These are phyloP conservation scores for Drosophila quinaria DNA, from an alignment of 2,888 invertebrate species.

Conservation along the genomic window DNA sequence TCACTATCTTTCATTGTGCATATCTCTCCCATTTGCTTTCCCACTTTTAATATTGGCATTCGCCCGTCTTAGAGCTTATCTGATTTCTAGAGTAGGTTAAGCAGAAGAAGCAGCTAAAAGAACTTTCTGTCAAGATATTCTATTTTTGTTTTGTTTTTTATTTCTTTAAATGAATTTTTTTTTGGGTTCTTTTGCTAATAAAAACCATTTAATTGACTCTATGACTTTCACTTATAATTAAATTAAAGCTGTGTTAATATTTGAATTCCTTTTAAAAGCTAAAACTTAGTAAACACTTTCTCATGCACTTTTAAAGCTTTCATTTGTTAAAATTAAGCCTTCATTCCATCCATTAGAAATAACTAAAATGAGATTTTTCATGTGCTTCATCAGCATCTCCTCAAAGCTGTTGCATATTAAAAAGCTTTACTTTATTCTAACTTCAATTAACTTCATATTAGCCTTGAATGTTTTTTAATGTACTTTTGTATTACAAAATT, in stretches of 20 bases:
- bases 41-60: slow-evolving; percentile 43
- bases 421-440: neutral
- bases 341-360: neutral
- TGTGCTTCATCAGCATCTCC: neutral
- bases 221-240: neutral
- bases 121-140: slow-evolving; percentile 8
- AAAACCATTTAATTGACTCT: neutral
- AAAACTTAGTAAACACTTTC: too few species aligned
- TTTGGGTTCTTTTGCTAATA: neutral
- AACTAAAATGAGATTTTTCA: neutral
- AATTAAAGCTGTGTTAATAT: neutral
- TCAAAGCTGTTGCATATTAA: neutral
- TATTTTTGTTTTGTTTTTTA: neutral
- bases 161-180: neutral
- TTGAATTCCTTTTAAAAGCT: neutral
- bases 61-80: slow-evolving; percentile 29
- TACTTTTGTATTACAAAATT: too few species aligned
- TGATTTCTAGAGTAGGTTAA: slow-evolving; percentile 12
- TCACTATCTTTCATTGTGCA: slow-evolving; percentile 14
- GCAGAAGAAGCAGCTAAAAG: slow-evolving; percentile 2
- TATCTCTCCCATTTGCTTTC: slow-evolving; percentile 13
- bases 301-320: too few species aligned
- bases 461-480: neutral
- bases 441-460: neutral
- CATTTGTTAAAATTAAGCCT: neutral